Base-by-base conservation (phyloP, 64 coral and sea anemone species). In the Pachyseris speciosa region DNA sequence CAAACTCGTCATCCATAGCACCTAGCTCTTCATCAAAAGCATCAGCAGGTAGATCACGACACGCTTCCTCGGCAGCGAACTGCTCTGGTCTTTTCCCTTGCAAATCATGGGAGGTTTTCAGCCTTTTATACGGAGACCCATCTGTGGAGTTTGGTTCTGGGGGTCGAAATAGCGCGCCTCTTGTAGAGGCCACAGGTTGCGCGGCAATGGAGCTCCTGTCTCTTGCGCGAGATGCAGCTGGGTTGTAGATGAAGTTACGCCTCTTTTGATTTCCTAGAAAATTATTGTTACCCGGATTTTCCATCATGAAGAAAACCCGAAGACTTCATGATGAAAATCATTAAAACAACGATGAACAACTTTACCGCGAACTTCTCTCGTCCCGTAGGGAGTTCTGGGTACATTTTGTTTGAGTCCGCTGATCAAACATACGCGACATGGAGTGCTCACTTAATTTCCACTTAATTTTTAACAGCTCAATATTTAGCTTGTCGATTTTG, bases 161-260 rank as follows among this genome's bases (percentile, higher is more conserved):
- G 0, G 38, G 2, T 43, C 51, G 37, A 31, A 68, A 7, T 13
- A 67, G 27, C 6, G 26, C 83, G n/a, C 25, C 63, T 26, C 39
- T 68, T 68, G 11, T 34, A 1, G 39, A 19, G 20, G 22, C 40
- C 15, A 57, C 31, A 17, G 27, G 47, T 28, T 57, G 48, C 13
- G 48, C 28, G 25, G 29, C 13, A 33, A 38, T 31, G 6, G 25
- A 8, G 53, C 72, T 70, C 4, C 66, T 58, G 11, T 13, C 87
- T 78, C 44, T 26, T 28, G 37, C 37, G 20, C 15, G 43, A 63
- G 50, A 9, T 67, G 37, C 67, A 41, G 52, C 37, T 41, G 91
- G 69, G 22, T 90, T 96, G 34, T 96, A 96, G 34, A 96, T 88
- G 75, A 96, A 96, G 59, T 57, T 93, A 1, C 95, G 84, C 41